phyloP scores from a whole-genome alignment of 2,797 vertebrate genomes.

The Arctocebus calabarensis region DNA sequence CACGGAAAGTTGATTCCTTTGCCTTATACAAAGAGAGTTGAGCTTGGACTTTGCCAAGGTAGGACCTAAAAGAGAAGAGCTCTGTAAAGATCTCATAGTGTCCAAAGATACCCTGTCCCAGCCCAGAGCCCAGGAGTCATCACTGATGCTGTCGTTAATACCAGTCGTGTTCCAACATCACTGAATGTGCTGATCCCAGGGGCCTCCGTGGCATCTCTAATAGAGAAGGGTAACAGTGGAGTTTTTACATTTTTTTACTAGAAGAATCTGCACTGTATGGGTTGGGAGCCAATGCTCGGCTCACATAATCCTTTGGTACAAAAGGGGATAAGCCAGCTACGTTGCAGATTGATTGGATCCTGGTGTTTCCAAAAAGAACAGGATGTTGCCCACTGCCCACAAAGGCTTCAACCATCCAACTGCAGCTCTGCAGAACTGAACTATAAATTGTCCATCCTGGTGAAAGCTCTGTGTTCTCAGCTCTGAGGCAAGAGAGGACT shows the following conservation, averaged over 20 bases:
- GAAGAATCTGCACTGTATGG: background rate
- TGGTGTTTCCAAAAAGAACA: background rate
- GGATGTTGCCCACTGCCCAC: background rate
- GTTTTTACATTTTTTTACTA: constrained; percentile 17
- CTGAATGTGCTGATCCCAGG: background rate
- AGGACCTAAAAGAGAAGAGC: background rate
- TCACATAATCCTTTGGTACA: background rate
- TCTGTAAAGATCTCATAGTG: background rate
- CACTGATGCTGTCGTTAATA: rapidly evolving
- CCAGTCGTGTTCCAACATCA: background rate
- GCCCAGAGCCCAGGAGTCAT: background rate
- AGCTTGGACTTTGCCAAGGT: background rate
- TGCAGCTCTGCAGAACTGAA: background rate
- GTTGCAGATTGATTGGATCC: background rate
- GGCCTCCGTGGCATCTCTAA: background rate
- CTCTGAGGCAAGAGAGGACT: background rate
- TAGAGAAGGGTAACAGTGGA: background rate
- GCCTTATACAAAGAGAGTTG: background rate
- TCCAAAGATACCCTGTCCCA: background rate
- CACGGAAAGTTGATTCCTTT: background rate
- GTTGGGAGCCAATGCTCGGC: background rate
- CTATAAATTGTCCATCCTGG: background rate
- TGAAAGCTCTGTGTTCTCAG: background rate
- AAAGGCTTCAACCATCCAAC: background rate
- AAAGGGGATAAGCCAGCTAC: background rate